These are phyloP conservation scores for Archaeoteleia sp. DNA, from an alignment of 2,888 invertebrate genomes.

Conservation along the genomic window DNA sequence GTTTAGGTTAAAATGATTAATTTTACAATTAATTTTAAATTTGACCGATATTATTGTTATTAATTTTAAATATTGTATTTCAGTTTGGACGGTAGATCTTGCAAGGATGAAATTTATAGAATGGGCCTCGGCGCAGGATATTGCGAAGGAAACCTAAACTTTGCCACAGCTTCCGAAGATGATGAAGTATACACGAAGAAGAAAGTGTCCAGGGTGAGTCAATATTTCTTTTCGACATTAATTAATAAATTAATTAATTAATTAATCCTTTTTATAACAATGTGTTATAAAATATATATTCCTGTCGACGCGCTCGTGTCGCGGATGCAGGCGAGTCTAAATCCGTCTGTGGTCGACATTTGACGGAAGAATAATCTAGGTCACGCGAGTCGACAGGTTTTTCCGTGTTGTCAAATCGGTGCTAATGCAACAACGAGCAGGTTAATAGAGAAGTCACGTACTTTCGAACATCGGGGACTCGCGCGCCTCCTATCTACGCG, in stretches of 20 bases:
- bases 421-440: constrained; percentile 55
- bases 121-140: constrained; percentile 71
- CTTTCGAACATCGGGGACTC: no score
- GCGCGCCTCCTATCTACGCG: no score
- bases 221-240: no score
- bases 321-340: constrained; percentile 9
- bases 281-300: no score
- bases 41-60: background rate
- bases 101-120: constrained; percentile 72
- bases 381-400: constrained; percentile 58
- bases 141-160: constrained; percentile 73
- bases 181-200: constrained; percentile 73
- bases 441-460: background rate
- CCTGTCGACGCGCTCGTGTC: background rate
- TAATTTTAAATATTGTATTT: constrained; percentile 42
- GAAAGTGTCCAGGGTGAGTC: constrained; percentile 73
- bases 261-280: no score
- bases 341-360: constrained; percentile 1
- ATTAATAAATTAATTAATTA: no score
- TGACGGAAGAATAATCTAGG: constrained; percentile 34
- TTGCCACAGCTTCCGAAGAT: constrained; percentile 73
- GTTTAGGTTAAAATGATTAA: no score
- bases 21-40: background rate
- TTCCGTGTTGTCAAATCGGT: constrained; percentile 64
- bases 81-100: constrained; percentile 71